Conservation (phyloP, 2,113 vertebrate species). For the Hassar affinis region DNA sequence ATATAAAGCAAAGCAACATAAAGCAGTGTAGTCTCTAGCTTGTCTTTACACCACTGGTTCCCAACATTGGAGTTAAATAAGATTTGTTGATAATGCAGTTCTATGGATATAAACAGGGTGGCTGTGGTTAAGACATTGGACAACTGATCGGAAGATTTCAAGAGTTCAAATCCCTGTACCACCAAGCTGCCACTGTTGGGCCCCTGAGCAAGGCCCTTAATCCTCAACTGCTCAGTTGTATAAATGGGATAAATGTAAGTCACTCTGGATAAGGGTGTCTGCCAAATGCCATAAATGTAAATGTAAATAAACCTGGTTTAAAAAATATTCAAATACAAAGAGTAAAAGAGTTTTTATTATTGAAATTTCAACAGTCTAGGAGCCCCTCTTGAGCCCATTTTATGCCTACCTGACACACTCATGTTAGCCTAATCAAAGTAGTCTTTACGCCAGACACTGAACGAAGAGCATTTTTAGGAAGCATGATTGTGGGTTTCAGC, state of each 20-base stretch:
- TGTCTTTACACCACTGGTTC: not conserved
- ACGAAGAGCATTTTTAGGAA: not conserved
- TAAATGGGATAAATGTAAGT: no score
- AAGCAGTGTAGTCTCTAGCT: not conserved
- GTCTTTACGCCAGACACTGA: not conserved
- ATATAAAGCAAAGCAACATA: not conserved
- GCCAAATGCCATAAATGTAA: no score
- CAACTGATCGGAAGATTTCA: no score
- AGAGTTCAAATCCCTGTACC: no score
- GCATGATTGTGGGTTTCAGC: not conserved
- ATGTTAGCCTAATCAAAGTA: not conserved
- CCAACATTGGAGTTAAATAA: not conserved
- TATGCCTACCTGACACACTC: not conserved
- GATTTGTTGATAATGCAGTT: not conserved
- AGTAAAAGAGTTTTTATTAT: no score
- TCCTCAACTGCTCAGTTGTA: no score
- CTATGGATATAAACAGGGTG: not conserved
- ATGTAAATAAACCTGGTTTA: no score
- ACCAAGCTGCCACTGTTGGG: no score
- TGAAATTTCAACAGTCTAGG: not conserved
- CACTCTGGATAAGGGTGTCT: no score
- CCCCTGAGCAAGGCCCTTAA: no score
- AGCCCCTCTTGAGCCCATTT: not conserved
- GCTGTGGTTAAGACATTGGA: no score
- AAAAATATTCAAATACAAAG: no score